These are phyloP conservation scores for Rhodinocichla rosea DNA, from an alignment of 2,113 vertebrate genomes.

Conservation along the genomic window DNA sequence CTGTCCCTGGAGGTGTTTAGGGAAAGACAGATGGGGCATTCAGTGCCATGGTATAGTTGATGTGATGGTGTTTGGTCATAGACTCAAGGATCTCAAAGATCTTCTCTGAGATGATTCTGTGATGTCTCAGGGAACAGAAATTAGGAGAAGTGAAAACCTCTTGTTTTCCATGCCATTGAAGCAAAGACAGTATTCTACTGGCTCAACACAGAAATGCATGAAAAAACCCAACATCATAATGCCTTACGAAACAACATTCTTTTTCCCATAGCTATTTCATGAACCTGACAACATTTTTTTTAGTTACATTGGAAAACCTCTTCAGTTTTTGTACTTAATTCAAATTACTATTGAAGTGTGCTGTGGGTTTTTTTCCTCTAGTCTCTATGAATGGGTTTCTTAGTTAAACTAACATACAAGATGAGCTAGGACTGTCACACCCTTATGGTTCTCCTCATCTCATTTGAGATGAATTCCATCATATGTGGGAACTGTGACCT, in stretches of 20 bases:
- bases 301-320: background rate
- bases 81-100: background rate
- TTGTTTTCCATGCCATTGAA: background rate
- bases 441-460: background rate
- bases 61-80: too few species aligned
- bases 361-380: background rate
- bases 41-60: accelerated
- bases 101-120: background rate
- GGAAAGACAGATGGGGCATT: accelerated
- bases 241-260: background rate
- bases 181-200: background rate
- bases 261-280: background rate
- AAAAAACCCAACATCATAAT: background rate
- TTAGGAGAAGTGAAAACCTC: background rate
- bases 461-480: background rate
- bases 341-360: background rate
- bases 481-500: background rate
- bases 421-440: background rate
- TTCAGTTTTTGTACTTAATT: background rate
- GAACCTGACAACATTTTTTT: background rate
- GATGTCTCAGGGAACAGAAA: background rate
- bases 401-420: background rate
- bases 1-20: background rate
- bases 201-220: background rate
- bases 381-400: background rate